Percentiles rank a stretch among this genome's conserved stretches.
Evolutionary conservation across 2,888 invertebrate species (phyloP).

Genomic region (Netelia fuscicornis): DNA sequence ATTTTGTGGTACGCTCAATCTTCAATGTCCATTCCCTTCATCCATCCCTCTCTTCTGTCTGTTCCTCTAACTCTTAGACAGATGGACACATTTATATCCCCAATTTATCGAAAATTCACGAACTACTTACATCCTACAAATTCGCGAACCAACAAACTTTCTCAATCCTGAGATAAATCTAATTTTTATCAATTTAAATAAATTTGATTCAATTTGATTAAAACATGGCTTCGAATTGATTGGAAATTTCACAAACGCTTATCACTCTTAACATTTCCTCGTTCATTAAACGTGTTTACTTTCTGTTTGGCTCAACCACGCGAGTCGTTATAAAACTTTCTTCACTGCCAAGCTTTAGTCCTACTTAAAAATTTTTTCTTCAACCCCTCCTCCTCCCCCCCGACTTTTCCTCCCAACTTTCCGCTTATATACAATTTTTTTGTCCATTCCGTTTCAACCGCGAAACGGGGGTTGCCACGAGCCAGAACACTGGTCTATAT

Average conservation of each 20-base stretch:
- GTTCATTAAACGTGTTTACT: not conserved
- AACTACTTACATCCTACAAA: too few species aligned
- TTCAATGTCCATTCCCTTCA: slow-evolving; percentile 46
- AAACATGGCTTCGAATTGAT: too few species aligned
- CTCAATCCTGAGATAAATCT: too few species aligned
- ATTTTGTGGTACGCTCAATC: slow-evolving; percentile 50
- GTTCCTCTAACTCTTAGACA: too few species aligned
- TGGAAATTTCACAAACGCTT: too few species aligned
- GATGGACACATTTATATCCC: too few species aligned
- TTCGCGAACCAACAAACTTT: too few species aligned
- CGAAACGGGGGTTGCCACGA: slow-evolving; percentile 37
- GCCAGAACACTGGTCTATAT: slow-evolving; percentile 51
- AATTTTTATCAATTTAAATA: not conserved
- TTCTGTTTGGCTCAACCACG: not conserved
- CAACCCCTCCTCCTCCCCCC: not conserved
- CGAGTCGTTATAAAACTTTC: slow-evolving; percentile 6
- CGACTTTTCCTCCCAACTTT: not conserved
- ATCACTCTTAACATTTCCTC: not conserved
- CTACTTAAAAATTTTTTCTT: slow-evolving; percentile 21
- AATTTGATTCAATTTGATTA: not conserved
- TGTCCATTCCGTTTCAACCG: slow-evolving; percentile 46
- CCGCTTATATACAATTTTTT: slow-evolving; percentile 25
- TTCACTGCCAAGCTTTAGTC: not conserved
- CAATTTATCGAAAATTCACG: too few species aligned
- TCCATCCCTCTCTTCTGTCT: not conserved